Conservation (phyloP, 2,888 invertebrate species). For the Smittia sp. region DNA sequence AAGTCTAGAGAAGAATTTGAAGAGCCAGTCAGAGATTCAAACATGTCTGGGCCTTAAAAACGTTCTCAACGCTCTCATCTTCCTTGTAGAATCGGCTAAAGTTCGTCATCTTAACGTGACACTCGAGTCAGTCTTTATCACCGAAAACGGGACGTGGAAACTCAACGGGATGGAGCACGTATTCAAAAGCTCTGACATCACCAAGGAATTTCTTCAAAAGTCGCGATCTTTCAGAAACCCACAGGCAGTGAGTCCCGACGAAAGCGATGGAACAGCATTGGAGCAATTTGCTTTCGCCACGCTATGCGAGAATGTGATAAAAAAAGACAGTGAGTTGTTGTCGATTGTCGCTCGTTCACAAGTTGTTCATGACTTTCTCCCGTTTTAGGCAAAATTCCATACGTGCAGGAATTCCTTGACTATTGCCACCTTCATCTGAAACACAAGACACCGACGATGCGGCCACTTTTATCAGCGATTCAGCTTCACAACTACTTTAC, state of each 20-base stretch:
- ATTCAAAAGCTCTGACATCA: conserved; percentile 66
- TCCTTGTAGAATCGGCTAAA: conserved; percentile 76
- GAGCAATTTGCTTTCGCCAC: conserved; percentile 77
- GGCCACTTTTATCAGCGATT: conserved; percentile 67
- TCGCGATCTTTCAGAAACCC: conserved; percentile 68
- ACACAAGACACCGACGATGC: conserved; percentile 61
- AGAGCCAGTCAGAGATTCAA: conserved; percentile 69
- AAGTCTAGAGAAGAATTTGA: conserved; percentile 49
- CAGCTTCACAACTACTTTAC: conserved; percentile 75
- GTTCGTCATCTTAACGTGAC: conserved; percentile 83
- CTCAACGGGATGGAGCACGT: conserved; percentile 81
- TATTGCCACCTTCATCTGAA: conserved; percentile 69
- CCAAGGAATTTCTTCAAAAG: conserved; percentile 64
- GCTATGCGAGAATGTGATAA: conserved; percentile 71
- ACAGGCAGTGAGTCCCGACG: conserved; percentile 69
- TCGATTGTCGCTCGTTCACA: too few relatives aligned
- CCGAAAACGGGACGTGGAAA: conserved; percentile 83
- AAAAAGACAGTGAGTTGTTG: conserved; percentile 56
- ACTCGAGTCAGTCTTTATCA: conserved; percentile 74
- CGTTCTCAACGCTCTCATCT: conserved; percentile 75
- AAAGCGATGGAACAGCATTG: conserved; percentile 61
- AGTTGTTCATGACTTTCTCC: background rate
- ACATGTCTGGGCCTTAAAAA: conserved; percentile 81
- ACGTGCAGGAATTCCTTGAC: conserved; percentile 66
- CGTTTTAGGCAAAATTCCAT: conserved; percentile 63